Conservation (phyloP, 1,140 invertebrate species). For the Drosophila carrolli region DNA sequence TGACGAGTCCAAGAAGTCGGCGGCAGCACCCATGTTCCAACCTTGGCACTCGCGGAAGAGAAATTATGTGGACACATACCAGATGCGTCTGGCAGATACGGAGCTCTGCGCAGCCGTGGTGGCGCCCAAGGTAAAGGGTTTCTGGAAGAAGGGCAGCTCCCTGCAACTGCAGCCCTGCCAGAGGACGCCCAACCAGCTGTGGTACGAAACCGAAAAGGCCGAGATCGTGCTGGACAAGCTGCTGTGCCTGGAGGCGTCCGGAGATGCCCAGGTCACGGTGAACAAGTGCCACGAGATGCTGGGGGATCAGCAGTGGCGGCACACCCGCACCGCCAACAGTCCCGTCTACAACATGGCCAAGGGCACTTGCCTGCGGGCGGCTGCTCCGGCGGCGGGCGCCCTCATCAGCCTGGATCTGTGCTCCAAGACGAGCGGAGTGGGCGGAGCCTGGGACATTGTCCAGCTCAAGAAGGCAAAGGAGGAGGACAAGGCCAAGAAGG, state of each 20-base stretch:
- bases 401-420: conserved; percentile 90
- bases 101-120: conserved; percentile 89
- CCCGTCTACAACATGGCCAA: conserved; percentile 94
- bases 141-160: conserved; percentile 90
- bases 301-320: conserved; percentile 95
- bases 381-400: conserved; percentile 85
- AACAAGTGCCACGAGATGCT: conserved; percentile 97
- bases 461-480: conserved; percentile 32
- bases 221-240: conserved; percentile 94
- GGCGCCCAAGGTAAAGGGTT: conserved; percentile 89
- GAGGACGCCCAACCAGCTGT: conserved; percentile 88
- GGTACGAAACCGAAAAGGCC: conserved; percentile 92
- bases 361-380: conserved; percentile 91
- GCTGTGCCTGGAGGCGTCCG: conserved; percentile 92
- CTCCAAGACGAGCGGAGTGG: conserved; percentile 86
- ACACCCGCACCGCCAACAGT: conserved; percentile 88
- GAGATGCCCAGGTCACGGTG: conserved; percentile 87
- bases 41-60: conserved; percentile 92
- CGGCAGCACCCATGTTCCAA: conserved; percentile 86
- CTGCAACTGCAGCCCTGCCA: conserved; percentile 90
- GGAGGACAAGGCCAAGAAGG: conserved; percentile 14
- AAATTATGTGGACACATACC: conserved; percentile 90
- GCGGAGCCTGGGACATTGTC: conserved; percentile 90
- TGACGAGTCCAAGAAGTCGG: conserved; percentile 86
- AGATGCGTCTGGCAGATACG: conserved; percentile 90